phyloP scores from a whole-genome alignment of 2,888 invertebrate species.

The Himalopsyche anomala region DNA sequence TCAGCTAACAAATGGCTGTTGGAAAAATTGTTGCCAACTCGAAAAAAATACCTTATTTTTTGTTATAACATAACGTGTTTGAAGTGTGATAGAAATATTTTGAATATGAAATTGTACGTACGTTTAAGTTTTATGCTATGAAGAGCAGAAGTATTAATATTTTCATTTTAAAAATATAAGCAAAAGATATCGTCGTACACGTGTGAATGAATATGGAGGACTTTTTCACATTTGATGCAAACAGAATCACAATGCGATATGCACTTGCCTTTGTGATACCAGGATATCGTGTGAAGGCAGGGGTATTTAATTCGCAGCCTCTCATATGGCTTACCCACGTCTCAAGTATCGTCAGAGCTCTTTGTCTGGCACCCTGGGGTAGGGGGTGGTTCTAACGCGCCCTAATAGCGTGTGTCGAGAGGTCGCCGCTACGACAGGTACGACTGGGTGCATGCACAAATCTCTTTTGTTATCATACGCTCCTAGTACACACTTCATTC shows the following conservation, averaged over 20 bases:
- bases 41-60: too few species aligned
- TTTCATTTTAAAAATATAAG: too few species aligned
- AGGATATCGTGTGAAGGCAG: constrained; percentile 19
- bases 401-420: constrained; percentile 39
- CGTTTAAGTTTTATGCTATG: too few species aligned
- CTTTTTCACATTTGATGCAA: neutral
- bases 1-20: too few species aligned
- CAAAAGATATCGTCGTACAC: neutral
- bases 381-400: constrained; percentile 46
- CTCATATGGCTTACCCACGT: constrained; percentile 57
- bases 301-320: constrained; percentile 12
- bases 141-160: too few species aligned
- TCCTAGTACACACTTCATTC: constrained; percentile 51
- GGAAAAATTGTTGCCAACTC: too few species aligned
- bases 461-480: constrained; percentile 47
- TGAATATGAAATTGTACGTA: too few species aligned
- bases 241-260: neutral
- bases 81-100: too few species aligned
- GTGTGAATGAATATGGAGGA: neutral
- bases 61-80: too few species aligned
- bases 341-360: constrained; percentile 57
- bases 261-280: constrained; percentile 25
- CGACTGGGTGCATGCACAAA: constrained; percentile 20
- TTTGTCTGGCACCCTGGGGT: constrained; percentile 53
- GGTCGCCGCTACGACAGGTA: constrained; percentile 39